Base-by-base conservation (phyloP, 2,888 invertebrate species). In the Ornithoptera priamus region DNA sequence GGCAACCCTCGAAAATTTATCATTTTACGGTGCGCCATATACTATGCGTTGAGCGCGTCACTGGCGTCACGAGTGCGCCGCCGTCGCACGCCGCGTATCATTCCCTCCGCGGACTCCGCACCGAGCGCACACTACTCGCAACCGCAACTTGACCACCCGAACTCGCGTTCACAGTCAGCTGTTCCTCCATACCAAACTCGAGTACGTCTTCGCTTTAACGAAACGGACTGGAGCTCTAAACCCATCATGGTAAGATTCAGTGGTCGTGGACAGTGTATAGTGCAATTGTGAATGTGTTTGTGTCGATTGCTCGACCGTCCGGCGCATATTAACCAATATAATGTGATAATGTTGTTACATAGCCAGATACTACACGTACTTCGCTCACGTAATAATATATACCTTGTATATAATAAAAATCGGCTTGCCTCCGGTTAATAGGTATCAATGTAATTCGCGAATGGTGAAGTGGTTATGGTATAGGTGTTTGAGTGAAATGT, bases 231-330 rank as follows among this genome's bases (percentile, higher is more conserved):
- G 78, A 66, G 68, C 69, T 56, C 69, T 46, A 71, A 78, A 76
- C 79, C 76, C 88, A 90, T 77, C 82, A 92, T 92, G 91, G 91
- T 92, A 92, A 92, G 91, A 80, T 82, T 71, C 76, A 80, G 85
- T 86, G 88, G 75, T 70, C 63, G 68, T 70, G 64, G 86, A 79
- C 75, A 81, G 87, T 89, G 88, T 78, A 76, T 74, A 80, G 87
- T 86, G 86, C 50, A 58, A 59, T 56, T 80, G 83, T 85, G 87
- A 73, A 74, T 78, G 81, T 87, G 83, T 77, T 73, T 82, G 83
- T 85, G 85, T 77, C 78, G 75, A 62, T 65, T 72, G 50, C 70
- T 20, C 61, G 56, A 60, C 56, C 65, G 56, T 50, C 50, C 62
- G 67, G 61, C n/a, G 56, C 42, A 20, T 65, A 69, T 61, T 65